Percentiles rank a stretch among this genome's conserved stretches.
These are phyloP conservation scores for Forficula auricularia DNA, from an alignment of 1,140 invertebrate species.

Conservation along the genomic window DNA sequence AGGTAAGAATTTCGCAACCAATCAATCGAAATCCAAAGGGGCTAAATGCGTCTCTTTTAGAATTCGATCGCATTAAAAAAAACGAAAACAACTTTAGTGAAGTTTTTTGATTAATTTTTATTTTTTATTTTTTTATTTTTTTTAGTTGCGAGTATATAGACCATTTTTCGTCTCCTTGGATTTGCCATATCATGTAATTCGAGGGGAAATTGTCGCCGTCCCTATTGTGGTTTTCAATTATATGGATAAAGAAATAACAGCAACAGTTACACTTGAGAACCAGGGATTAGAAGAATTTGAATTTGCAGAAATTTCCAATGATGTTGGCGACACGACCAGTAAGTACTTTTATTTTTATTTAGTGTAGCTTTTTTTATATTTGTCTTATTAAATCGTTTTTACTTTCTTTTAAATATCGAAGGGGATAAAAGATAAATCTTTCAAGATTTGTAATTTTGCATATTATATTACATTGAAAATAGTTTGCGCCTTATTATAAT, in stretches of 20 bases:
- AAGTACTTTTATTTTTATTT: constrained; percentile 17
- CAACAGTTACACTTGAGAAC: constrained; percentile 73
- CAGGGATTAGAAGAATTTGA: constrained; percentile 55
- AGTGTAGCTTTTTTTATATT: neutral
- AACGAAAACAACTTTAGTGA: neutral
- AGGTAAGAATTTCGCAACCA: constrained; percentile 27
- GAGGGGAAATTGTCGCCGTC: constrained; percentile 77
- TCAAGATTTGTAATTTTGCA: too few species aligned
- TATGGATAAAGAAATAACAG: constrained; percentile 53
- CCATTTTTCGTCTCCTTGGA: constrained; percentile 74
- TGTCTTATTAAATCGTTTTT: constrained; percentile 1
- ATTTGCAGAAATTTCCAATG: constrained; percentile 56
- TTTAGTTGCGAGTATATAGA: constrained; percentile 62
- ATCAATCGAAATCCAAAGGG: too few species aligned
- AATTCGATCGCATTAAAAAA: too few species aligned
- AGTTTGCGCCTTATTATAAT: too few species aligned
- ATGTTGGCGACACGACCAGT: constrained; percentile 38
- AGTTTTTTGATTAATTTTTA: neutral
- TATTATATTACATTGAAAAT: too few species aligned
- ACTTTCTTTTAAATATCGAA: too few species aligned
- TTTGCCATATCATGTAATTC: constrained; percentile 75
- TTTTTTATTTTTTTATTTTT: constrained; percentile 6
- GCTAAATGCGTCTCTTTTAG: too few species aligned
- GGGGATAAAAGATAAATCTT: too few species aligned
- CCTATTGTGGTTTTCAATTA: constrained; percentile 89